A percentile compares a stretch with the other conserved stretches of the same genome.
These are phyloP conservation scores for Struthidea cinerea DNA, from an alignment of 2,113 vertebrate genomes.

Conservation along the genomic window DNA sequence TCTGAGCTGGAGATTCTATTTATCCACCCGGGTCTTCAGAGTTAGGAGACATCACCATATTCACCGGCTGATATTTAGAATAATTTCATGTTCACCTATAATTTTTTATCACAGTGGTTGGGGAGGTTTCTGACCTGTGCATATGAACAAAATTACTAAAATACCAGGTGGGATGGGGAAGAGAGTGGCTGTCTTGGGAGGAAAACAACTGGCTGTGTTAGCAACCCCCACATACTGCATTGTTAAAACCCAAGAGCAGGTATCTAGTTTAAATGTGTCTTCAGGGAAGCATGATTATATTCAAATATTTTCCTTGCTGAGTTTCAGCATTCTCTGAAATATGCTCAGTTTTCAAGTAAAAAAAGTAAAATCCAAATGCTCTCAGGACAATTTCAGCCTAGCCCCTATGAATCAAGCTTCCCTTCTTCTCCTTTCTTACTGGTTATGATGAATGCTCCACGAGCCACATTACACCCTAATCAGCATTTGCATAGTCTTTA, in stretches of 20 bases:
- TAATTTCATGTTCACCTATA: neutral
- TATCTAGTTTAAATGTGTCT: neutral
- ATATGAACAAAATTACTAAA: neutral
- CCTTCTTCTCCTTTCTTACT: neutral
- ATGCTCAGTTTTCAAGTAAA: neutral
- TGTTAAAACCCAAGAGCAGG: neutral
- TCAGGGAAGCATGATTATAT: neutral
- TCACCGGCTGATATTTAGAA: neutral
- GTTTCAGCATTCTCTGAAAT: neutral
- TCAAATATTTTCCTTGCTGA: neutral
- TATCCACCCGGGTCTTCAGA: neutral
- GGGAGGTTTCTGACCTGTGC: neutral
- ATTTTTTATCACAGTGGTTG: neutral
- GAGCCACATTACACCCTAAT: neutral
- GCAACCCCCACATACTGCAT: neutral
- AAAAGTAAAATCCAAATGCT: neutral
- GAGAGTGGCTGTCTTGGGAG: neutral
- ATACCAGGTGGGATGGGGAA: neutral
- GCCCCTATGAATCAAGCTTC: neutral
- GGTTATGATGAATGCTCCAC: neutral
- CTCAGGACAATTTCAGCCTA: neutral
- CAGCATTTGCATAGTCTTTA: constrained; percentile 53
- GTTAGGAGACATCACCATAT: neutral
- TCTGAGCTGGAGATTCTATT: neutral
- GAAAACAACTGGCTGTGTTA: neutral